phyloP scores from a whole-genome alignment of 1,140 invertebrate species.

The Tetranychus cinnabarinus region DNA sequence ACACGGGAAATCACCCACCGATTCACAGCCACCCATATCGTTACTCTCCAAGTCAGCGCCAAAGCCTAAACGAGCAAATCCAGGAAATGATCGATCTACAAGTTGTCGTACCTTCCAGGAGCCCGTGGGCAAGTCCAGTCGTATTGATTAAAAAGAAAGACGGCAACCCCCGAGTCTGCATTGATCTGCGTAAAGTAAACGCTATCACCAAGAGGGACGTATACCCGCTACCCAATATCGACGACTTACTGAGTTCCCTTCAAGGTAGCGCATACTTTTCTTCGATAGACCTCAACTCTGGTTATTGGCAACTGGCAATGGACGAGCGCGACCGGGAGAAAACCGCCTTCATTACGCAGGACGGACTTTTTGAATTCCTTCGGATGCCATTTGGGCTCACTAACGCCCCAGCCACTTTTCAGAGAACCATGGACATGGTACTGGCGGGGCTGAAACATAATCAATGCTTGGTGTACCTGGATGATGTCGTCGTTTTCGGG shows the following conservation, averaged over 20 bases:
- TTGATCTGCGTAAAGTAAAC: conserved; percentile 25
- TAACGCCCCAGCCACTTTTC: conserved; percentile 12
- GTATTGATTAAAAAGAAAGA: conserved; percentile 11
- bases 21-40: not conserved
- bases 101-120: conserved; percentile 15
- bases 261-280: not conserved
- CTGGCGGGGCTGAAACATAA: not conserved
- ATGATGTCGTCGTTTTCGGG: conserved; percentile 9
- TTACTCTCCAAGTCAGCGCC: not conserved
- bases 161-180: conserved; percentile 12
- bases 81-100: conserved; percentile 13
- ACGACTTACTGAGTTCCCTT: conserved; percentile 16
- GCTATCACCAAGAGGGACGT: conserved; percentile 15
- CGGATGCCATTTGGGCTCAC: conserved; percentile 12
- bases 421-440: conserved; percentile 11
- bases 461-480: not conserved
- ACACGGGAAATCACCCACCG: not conserved
- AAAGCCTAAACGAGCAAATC: not conserved
- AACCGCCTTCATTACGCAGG: conserved; percentile 5
- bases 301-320: conserved; percentile 4
- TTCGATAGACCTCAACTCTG: conserved; percentile 1
- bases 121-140: conserved; percentile 14
- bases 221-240: conserved; percentile 21
- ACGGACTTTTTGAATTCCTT: conserved; percentile 6
- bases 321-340: not conserved